phyloP scores from a whole-genome alignment of 2,113 vertebrate species.

The Halichoerus grypus region DNA sequence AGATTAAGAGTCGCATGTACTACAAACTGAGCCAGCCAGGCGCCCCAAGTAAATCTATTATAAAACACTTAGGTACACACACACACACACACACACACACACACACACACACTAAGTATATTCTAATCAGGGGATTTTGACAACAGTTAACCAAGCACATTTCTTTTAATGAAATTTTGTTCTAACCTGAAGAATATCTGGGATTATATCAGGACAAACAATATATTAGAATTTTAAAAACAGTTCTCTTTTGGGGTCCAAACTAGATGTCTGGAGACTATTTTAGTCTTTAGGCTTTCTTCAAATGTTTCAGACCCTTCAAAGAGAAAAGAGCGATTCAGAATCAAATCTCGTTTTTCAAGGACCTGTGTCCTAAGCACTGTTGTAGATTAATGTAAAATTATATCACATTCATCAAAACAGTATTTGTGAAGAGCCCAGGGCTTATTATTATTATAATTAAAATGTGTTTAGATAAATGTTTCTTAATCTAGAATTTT shows the following conservation, averaged over 20 bases:
- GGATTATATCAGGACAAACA: background rate
- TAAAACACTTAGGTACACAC: background rate
- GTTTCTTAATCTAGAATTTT: background rate
- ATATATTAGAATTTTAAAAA: background rate
- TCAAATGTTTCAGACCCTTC: background rate
- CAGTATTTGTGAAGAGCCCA: background rate
- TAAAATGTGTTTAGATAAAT: slow-evolving; percentile 1
- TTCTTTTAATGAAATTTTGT: background rate
- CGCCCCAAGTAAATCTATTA: background rate
- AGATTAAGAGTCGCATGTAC: background rate
- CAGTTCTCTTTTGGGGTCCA: background rate
- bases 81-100: background rate
- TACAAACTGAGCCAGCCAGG: background rate
- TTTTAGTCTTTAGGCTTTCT: background rate
- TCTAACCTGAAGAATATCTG: background rate
- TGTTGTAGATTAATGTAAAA: background rate
- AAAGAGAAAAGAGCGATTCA: background rate
- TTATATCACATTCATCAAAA: slow-evolving; percentile 22
- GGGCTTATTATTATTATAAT: background rate
- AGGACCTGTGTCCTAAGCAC: background rate
- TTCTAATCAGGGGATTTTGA: background rate
- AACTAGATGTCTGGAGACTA: background rate
- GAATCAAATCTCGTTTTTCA: background rate
- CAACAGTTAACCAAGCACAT: background rate
- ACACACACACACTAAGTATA: background rate